These are phyloP conservation scores for Amblyraja radiata DNA, from an alignment of 2,797 vertebrate species.

Conservation along the genomic window DNA sequence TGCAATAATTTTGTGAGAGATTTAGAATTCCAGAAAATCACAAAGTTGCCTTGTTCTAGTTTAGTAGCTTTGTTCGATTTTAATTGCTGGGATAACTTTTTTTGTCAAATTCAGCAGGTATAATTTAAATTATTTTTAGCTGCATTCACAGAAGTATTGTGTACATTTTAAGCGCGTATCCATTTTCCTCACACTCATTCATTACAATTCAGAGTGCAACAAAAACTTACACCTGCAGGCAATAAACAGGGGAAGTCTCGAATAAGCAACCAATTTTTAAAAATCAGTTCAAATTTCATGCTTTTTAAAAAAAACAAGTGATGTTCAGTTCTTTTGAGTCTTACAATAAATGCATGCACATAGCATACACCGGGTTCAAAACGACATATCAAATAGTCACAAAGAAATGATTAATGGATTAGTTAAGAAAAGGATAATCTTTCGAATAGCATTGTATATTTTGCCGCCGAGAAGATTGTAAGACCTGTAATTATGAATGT, in stretches of 20 bases:
- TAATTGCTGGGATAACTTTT: background rate
- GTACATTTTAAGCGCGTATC: background rate
- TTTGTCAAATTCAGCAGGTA: background rate
- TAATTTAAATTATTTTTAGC: background rate
- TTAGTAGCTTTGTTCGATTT: background rate
- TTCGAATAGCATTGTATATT: background rate
- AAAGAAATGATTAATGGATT: conserved; percentile 24
- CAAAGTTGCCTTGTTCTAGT: background rate
- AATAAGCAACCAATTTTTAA: background rate
- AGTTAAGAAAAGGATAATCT: background rate
- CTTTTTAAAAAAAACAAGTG: background rate
- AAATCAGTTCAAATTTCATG: conserved; percentile 6
- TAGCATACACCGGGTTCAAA: conserved; percentile 17
- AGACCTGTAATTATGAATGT: conserved; percentile 11
- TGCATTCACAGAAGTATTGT: conserved; percentile 1
- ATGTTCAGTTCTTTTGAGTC: background rate
- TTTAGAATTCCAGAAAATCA: conserved; percentile 25
- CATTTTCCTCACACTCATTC: conserved; percentile 12
- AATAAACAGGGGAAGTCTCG: background rate
- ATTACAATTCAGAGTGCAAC: conserved; percentile 34
- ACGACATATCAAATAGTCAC: conserved; percentile 19
- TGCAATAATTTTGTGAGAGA: background rate
- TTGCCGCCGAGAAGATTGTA: conserved; percentile 4
- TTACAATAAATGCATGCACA: conserved; percentile 14
- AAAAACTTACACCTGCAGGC: background rate